These are phyloP conservation scores for Amphilophus citrinellus DNA, from an alignment of 2,113 vertebrate species.

Conservation along the genomic window DNA sequence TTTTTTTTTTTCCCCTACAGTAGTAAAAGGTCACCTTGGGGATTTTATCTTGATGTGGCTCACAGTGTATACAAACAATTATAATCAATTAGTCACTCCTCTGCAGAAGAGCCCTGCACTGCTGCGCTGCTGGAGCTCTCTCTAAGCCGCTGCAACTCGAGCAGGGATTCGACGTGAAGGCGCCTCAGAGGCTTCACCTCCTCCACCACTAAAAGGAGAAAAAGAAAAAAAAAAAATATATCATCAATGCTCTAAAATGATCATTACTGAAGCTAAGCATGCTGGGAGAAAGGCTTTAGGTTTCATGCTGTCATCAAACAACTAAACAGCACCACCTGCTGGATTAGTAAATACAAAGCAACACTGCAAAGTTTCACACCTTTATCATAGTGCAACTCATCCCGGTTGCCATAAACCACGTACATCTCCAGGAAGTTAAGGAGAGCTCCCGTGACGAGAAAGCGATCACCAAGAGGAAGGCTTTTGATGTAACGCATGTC, in stretches of 20 bases:
- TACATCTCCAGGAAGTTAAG: constrained; percentile 83
- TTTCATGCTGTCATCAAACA: background rate
- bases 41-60: background rate
- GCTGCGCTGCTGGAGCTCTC: background rate
- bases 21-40: background rate
- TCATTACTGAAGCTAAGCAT: background rate
- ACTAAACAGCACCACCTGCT: constrained; percentile 59
- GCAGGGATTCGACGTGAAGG: constrained; percentile 78
- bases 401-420: constrained; percentile 74
- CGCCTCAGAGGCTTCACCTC: constrained; percentile 79
- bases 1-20: background rate
- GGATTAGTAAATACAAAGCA: background rate
- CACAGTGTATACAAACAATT: background rate
- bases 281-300: too few species aligned
- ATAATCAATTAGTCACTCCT: constrained; percentile 4
- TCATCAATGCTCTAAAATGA: background rate
- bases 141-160: constrained; percentile 69
- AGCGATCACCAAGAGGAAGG: constrained; percentile 79
- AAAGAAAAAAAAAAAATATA: background rate
- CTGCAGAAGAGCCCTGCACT: background rate
- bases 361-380: constrained; percentile 27
- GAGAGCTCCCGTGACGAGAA: constrained; percentile 81
- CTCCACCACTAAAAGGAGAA: constrained; percentile 75
- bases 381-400: constrained; percentile 79
- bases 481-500: constrained; percentile 81